Evolutionary conservation across 2,113 vertebrate species (phyloP).

Genomic region (Stegostoma tigrinum): DNA sequence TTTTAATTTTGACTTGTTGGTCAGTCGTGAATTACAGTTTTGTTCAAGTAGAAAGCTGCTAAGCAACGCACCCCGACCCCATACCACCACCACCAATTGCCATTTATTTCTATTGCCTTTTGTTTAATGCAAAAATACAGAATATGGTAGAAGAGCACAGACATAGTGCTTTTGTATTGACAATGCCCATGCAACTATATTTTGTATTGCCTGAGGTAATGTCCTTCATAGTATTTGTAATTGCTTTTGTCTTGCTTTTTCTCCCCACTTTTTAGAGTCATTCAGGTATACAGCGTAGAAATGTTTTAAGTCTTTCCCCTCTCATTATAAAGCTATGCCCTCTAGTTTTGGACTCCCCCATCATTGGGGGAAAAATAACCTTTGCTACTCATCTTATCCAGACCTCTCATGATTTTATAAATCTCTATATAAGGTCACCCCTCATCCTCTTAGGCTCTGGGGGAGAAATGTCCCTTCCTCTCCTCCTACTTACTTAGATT

Average conservation of each 20-base stretch:
- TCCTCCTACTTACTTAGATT: background rate
- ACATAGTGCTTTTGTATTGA: background rate
- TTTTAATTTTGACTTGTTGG: background rate
- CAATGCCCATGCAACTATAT: background rate
- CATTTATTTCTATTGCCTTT: background rate
- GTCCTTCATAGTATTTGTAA: background rate
- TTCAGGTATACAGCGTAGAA: no score
- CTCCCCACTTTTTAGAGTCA: background rate
- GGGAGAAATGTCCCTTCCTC: no score
- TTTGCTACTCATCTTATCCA: no score
- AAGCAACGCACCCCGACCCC: background rate
- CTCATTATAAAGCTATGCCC: no score
- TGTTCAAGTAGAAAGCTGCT: background rate
- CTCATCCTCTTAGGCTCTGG: no score
- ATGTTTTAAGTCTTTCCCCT: no score
- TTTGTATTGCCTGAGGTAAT: background rate
- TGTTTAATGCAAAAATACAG: background rate
- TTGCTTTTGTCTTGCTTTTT: background rate
- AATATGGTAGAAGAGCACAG: background rate
- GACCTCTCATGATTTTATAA: no score
- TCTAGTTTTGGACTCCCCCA: no score
- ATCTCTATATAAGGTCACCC: no score
- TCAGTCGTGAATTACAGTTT: background rate
- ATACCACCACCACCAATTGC: background rate
- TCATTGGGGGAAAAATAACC: no score